Base-by-base conservation (phyloP, 2,797 vertebrate genomes). In the Tympanoctomys barrerae region DNA sequence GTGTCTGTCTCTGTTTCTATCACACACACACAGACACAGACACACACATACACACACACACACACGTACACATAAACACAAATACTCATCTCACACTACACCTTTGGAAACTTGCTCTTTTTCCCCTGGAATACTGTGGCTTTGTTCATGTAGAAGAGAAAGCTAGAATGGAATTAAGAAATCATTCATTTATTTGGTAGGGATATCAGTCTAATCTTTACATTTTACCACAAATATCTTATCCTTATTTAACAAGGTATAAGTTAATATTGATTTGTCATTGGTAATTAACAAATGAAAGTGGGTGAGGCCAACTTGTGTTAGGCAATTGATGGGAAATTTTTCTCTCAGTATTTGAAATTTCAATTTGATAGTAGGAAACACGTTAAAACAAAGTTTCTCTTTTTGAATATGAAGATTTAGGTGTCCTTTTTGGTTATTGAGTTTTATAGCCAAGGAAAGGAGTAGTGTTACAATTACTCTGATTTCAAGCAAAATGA, bases 341-440 rank as follows among this genome's bases (percentile, higher is more conserved):
- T 68, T 75, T 82, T 87, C 64, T 68, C 52, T 77, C 19, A 46
- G 49, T 21, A 59, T 33, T 7, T 80, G 19, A 92, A 78, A 83
- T 83, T 86, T 71, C 80, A 95, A 92, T 82, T 94, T 82, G 54
- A 85, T 54, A n/a, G 16, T 73, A 79, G 11, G 52, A 94, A 73
- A 91, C 1, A 86, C 16, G 8, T 87, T 62, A 28, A 90, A 54
- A 71, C 59, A 54, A 88, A 62, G 12, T 89, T 91, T 64, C 62
- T 21, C 13, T 92, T 78, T 75, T 61, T 82, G 36, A 90, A 68
- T 75, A 13, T 8, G 7, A n/a, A 83, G 16, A 33, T 94, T 11
- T 84, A 8, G 31, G 66, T 5, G 94, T n/a, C 77, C 64, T 18
- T 31, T 89, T 71, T 82, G 7, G 4, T 66, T 3, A 24, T 28